Base-by-base conservation (phyloP, 2,888 invertebrate species). In the Anoplius nigerrimus region DNA sequence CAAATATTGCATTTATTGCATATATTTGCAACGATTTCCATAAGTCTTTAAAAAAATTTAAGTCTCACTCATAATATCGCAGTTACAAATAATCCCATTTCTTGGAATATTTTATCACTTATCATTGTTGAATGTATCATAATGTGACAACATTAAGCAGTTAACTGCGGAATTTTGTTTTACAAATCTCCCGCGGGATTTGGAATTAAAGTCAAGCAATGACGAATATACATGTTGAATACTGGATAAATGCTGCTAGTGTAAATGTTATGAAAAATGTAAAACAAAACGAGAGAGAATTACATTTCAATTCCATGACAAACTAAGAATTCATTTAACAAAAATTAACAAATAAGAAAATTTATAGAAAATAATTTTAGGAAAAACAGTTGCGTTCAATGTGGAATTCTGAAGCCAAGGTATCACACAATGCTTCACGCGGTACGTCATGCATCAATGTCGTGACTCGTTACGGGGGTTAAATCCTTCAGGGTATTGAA, bases 191-290 rank as follows among this genome's bases (percentile, higher is more conserved):
- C 22, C 60, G 16, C 18, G 2, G 51, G 45, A 11, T 45, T 53
- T 46, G 54, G 43, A 54, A 54, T 54, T 62, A 62, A 53, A 54
- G 54, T 45, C 45, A 62, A 54, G 54, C 62, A 22, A 54, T 45
- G 53, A 62, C 45, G 53, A 11, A 45, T 8, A 54, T 62, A 42
- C 43, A 54, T 45, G 62, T 22, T 45, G 24, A 54, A 62, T 24
- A 54, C 62, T 53, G 45, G 52, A 42, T 42, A 60, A 60, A 60
- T 52, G 60, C 13, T 52, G 1, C 21, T 52, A 52, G 27, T 60
- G 42, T 60, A 51, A 16, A 52, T 60, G 51, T 55, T 42, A 55
- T n/a, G 27, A 42, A 55, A 34, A 27, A 24, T 4, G 3, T 24
- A 24, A 24, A 24, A 6, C 24, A 24, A 24, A 2, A 55, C n/a